These are phyloP conservation scores for Acrobeloides nanus DNA, from an alignment of 2,888 invertebrate species.

Conservation along the genomic window DNA sequence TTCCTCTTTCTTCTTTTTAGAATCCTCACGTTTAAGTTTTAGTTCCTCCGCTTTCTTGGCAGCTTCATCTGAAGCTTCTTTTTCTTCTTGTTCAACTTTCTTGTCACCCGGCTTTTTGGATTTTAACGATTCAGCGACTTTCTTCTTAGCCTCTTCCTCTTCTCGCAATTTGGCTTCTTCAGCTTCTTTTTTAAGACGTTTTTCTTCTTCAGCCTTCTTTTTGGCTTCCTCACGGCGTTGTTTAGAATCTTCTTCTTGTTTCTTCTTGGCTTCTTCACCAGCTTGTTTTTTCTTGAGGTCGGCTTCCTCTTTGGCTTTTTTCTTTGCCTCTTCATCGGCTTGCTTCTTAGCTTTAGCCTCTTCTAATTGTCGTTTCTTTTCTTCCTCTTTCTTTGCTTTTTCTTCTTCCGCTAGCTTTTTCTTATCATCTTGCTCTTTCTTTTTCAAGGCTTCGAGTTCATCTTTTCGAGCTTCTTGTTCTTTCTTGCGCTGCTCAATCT, in stretches of 20 bases:
- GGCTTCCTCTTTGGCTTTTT: constrained; percentile 16
- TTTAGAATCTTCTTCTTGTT: constrained; percentile 19
- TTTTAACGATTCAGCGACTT: constrained; percentile 6
- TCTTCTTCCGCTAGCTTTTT: constrained; percentile 9
- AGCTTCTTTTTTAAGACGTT: constrained; percentile 19
- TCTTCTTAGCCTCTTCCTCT: constrained; percentile 13
- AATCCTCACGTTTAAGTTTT: constrained; percentile 10
- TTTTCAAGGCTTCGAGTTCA: background rate
- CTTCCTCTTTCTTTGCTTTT: constrained; percentile 16
- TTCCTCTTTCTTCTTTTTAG: constrained; percentile 17
- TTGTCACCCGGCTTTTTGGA: constrained; percentile 10
- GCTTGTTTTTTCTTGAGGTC: constrained; percentile 14
- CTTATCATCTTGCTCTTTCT: constrained; percentile 3
- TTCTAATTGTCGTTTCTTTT: constrained; percentile 19
- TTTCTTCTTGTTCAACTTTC: constrained; percentile 21
- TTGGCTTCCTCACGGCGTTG: constrained; percentile 11
- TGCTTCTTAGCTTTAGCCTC: constrained; percentile 20
- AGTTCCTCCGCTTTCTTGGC: constrained; percentile 27
- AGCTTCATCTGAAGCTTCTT: constrained; percentile 10
- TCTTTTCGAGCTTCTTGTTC: constrained; percentile 12
- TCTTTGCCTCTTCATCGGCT: constrained; percentile 14
- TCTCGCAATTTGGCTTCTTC: too few relatives aligned
- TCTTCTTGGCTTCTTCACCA: constrained; percentile 12
- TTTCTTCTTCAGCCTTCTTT: constrained; percentile 17
- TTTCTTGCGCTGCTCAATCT: constrained; percentile 9